Conservation (phyloP, 2,113 vertebrate species). For the Hystrix brachyura region DNA sequence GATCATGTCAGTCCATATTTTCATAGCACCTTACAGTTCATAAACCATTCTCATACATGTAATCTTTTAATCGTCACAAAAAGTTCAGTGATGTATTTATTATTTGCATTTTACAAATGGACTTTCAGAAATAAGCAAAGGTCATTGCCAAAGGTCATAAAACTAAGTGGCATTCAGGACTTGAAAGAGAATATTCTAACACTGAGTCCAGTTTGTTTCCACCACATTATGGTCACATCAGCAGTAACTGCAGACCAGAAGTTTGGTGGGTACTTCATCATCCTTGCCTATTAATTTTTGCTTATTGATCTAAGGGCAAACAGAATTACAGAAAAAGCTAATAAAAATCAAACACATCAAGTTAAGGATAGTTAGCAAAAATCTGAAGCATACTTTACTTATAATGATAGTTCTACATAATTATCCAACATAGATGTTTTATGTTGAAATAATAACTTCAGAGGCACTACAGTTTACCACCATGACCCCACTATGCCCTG, state of each 20-base stretch:
- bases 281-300: conserved; percentile 47
- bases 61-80: conserved; percentile 24
- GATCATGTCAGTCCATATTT: conserved; percentile 7
- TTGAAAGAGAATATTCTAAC: conserved; percentile 48
- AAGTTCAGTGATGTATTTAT: conserved; percentile 45
- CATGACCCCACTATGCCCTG: neutral
- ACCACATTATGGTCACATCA: neutral
- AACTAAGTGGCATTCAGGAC: conserved; percentile 30
- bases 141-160: neutral
- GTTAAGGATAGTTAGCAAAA: conserved; percentile 2
- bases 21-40: conserved; percentile 50
- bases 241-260: conserved; percentile 38
- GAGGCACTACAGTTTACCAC: neutral
- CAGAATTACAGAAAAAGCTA: neutral
- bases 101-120: conserved; percentile 48
- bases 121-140: conserved; percentile 29
- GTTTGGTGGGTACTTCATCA: conserved; percentile 8
- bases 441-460: conserved; percentile 58
- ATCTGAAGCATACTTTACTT: conserved; percentile 44
- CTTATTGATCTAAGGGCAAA: neutral
- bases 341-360: conserved; percentile 15
- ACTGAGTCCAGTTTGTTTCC: conserved; percentile 35
- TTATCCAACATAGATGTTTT: conserved; percentile 43
- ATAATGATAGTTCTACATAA: neutral
- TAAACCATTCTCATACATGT: conserved; percentile 33